Percentiles rank a stretch among this genome's conserved stretches.
phyloP scores from a whole-genome alignment of 2,113 vertebrate species.

The Nestor notabilis region DNA sequence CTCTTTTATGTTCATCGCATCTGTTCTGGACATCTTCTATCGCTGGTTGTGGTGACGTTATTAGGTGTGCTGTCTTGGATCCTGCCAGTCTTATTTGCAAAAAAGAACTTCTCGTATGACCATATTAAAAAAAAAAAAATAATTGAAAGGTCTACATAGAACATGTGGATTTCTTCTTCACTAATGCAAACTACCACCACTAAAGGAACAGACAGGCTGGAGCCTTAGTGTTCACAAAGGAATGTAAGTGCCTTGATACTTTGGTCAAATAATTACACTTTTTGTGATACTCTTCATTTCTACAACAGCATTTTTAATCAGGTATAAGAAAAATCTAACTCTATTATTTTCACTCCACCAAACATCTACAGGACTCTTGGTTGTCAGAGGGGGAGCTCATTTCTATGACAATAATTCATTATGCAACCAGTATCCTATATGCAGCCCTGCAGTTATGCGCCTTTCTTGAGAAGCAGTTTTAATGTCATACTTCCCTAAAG shows the following conservation, averaged over 20 bases:
- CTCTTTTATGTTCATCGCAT: background rate
- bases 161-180: background rate
- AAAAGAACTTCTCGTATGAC: background rate
- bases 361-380: background rate
- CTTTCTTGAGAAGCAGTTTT: background rate
- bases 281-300: background rate
- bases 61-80: background rate
- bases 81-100: background rate
- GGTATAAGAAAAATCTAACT: background rate
- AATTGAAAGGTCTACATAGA: background rate
- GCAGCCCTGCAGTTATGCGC: accelerated
- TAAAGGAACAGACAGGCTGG: background rate
- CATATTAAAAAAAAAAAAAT: background rate
- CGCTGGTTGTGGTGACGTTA: background rate
- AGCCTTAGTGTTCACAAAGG: background rate
- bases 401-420: background rate
- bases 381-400: background rate
- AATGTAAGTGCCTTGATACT: background rate
- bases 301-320: background rate
- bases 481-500: background rate
- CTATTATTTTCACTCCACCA: background rate
- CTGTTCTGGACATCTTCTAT: background rate
- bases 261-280: background rate
- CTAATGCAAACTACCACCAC: background rate
- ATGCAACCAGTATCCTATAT: background rate